Percentiles rank a stretch among this genome's conserved stretches.
These are phyloP conservation scores for Mizuhopecten yessoensis DNA, from an alignment of 1,140 invertebrate species.

Conservation along the genomic window DNA sequence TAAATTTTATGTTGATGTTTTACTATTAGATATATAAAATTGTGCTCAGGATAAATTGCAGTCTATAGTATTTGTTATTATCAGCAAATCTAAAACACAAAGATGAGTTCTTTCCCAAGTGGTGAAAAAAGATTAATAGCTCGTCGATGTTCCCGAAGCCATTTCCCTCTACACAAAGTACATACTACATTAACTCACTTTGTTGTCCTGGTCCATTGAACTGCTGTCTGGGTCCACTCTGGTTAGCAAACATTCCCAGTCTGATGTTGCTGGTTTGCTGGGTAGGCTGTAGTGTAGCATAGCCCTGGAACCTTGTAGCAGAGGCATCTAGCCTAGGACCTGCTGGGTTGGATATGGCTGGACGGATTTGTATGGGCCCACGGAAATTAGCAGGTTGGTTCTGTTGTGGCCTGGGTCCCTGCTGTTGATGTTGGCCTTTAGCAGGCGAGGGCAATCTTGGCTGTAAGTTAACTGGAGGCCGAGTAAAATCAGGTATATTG, in stretches of 20 bases:
- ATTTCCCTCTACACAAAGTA: too few species aligned
- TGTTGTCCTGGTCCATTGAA: background rate
- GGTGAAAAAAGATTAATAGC: too few species aligned
- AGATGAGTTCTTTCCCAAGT: too few species aligned
- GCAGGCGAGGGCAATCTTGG: background rate
- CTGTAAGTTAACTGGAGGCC: background rate
- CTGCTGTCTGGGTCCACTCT: background rate
- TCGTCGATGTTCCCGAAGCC: too few species aligned
- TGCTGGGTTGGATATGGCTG: background rate
- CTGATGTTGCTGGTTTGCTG: background rate
- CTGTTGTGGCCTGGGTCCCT: conserved; percentile 23
- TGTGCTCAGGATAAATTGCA: too few species aligned
- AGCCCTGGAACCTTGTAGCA: conserved; percentile 10
- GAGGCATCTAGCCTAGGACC: conserved; percentile 23
- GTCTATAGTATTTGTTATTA: too few species aligned
- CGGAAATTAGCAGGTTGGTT: conserved; percentile 12
- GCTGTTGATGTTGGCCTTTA: background rate
- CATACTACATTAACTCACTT: too few species aligned
- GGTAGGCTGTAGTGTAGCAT: background rate
- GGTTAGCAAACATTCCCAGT: conserved; percentile 2
- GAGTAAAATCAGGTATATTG: background rate
- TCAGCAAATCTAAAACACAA: too few species aligned
- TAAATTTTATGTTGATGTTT: too few species aligned
- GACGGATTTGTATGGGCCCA: conserved; percentile 25
- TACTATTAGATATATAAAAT: too few species aligned